phyloP scores from a whole-genome alignment of 2,797 vertebrate genomes.

The Microctenopoma lineatum region DNA sequence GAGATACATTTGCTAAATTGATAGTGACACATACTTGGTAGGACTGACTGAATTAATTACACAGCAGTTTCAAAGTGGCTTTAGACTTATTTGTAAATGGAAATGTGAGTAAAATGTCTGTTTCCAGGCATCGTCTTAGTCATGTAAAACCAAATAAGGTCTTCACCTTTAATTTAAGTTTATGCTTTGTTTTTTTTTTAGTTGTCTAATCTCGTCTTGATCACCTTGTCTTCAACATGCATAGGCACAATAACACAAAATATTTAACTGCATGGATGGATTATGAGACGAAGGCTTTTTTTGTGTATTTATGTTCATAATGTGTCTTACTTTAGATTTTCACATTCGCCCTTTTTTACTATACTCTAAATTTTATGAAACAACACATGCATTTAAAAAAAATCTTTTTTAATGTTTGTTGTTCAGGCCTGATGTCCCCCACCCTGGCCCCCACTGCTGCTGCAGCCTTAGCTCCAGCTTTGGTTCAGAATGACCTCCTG shows the following conservation, averaged over 20 bases:
- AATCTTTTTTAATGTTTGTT: neutral
- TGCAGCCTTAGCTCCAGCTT: conserved; percentile 77
- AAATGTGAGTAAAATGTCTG: conserved; percentile 11
- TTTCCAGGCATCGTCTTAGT: conserved; percentile 7
- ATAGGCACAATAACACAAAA: too few species aligned
- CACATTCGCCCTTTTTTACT: too few species aligned
- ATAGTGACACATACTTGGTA: conserved; percentile 44
- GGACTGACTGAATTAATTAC: conserved; percentile 7
- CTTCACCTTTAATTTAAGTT: neutral
- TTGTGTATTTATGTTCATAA: too few species aligned
- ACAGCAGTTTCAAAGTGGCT: conserved; percentile 25
- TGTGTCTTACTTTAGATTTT: too few species aligned
- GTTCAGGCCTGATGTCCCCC: conserved; percentile 81
- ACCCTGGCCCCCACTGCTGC: conserved; percentile 73
- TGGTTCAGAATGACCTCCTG: conserved; percentile 88
- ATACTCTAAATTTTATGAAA: neutral
- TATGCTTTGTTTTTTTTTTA: too few species aligned
- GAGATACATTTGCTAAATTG: conserved; percentile 37
- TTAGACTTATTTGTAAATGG: conserved; percentile 34
- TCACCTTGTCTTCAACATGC: too few species aligned
- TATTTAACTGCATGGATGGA: too few species aligned
- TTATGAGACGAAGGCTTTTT: too few species aligned
- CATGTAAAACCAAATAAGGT: neutral
- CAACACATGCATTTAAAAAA: neutral
- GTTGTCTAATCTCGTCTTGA: too few species aligned